Conservation (phyloP, 2,113 vertebrate genomes). For the Hippotragus niger region DNA sequence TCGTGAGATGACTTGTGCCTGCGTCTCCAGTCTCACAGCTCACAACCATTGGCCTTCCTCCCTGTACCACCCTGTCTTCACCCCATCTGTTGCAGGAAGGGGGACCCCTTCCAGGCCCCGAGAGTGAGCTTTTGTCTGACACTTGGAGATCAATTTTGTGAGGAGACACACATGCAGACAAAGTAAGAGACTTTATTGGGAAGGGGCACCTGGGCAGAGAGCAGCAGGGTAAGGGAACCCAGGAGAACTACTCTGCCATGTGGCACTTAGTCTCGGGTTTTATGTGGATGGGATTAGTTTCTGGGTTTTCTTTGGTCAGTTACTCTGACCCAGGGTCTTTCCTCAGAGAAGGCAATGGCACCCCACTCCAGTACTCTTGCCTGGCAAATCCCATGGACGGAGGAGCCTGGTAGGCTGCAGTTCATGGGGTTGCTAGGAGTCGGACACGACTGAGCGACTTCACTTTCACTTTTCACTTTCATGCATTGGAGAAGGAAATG, state of each 20-base stretch:
- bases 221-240: neutral
- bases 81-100: neutral
- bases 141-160: neutral
- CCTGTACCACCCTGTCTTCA: neutral
- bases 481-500: too few species aligned
- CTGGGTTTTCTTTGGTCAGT: neutral
- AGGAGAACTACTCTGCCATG: neutral
- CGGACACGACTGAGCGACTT: too few species aligned
- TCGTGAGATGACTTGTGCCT: neutral
- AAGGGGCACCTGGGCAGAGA: neutral
- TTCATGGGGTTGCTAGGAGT: too few species aligned
- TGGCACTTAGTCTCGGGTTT: fast-evolving
- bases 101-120: neutral
- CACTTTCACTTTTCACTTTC: too few species aligned
- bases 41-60: neutral
- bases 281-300: neutral
- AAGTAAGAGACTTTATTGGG: neutral
- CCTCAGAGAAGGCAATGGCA: too few species aligned
- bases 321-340: neutral
- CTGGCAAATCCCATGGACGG: too few species aligned
- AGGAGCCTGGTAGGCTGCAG: too few species aligned
- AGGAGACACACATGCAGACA: neutral
- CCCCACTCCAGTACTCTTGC: too few species aligned
- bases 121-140: neutral
- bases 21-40: neutral